Evolutionary conservation across 2,888 invertebrate species (phyloP), one percentile per base, ranked within the genome.

Genomic region (Caenorhabditis sulstoni): DNA sequence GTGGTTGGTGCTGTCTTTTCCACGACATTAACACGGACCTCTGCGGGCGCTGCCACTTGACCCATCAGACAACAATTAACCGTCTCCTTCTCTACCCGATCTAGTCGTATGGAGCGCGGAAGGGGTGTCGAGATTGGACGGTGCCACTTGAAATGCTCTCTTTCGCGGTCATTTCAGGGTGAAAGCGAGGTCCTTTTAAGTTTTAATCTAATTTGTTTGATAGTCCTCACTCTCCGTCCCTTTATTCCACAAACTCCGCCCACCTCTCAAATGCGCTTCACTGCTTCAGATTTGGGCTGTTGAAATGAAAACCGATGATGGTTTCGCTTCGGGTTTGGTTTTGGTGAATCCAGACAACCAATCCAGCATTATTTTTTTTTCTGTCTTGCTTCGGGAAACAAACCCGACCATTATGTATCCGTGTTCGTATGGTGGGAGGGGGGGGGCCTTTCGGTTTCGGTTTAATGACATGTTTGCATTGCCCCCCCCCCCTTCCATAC

Each of bases 391-490:
- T 29, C 29, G 29, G 29, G 20, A 11, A 9, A 44, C 66, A 52
- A 45, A 71, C 71, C 62, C 71, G 62, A 39, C 45, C 64, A 64
- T 73, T 73, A 64, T 73, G 49, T 44, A 73, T 73, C 73, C 64
- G 73, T 73, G 73, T 73, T 71, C 58, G 61, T 53, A 52, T 23
- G 39, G 55, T 62, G n/a, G 41, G 35, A 20, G 35, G n/a, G 16
- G 39, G 55, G 52, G 64, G 73, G 64, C 73, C 73, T 73, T 73
- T 73, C 73, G 73, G 73, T 73, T 73, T 73, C 64, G 58, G 39
- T 73, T 73, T 73, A 73, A 73, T 73, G 73, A 73, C 73, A 73
- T 73, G 64, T 73, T 73, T 73, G 73, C 64, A 50, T 73, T 73
- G 57, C 61, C 49, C 55, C 55, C 20, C 23, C 35, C 57, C 61